These are phyloP conservation scores for Pandemis corylana DNA, from an alignment of 2,888 invertebrate genomes.

Conservation along the genomic window DNA sequence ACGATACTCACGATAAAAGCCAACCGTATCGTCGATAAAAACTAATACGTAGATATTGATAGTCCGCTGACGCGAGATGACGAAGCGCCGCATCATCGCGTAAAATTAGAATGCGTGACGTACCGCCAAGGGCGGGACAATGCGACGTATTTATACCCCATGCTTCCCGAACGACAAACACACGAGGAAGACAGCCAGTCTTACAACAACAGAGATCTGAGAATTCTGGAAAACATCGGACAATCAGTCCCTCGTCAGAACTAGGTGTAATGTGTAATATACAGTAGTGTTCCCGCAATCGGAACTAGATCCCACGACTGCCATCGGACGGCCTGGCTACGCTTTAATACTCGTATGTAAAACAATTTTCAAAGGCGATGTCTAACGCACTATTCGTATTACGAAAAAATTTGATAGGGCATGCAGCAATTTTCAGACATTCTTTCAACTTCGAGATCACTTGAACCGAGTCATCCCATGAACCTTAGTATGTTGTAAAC, in stretches of 20 bases:
- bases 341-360: too few species aligned
- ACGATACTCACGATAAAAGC: background rate
- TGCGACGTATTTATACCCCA: background rate
- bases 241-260: background rate
- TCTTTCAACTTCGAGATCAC: too few species aligned
- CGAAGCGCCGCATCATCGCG: background rate
- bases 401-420: too few species aligned
- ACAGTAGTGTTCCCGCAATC: too few species aligned
- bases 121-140: background rate
- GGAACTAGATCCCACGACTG: too few species aligned
- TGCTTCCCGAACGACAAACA: background rate
- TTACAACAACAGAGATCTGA: background rate
- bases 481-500: too few species aligned
- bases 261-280: too few species aligned
- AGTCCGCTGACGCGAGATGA: background rate
- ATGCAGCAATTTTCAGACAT: too few species aligned
- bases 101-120: slow-evolving; percentile 6
- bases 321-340: too few species aligned
- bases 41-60: background rate
- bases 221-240: background rate
- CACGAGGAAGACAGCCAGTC: background rate
- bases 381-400: too few species aligned
- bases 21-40: background rate
- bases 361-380: too few species aligned
- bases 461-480: too few species aligned